Evolutionary conservation across 2,797 vertebrate genomes (phyloP).

Genomic region (Eulemur rubriventer): DNA sequence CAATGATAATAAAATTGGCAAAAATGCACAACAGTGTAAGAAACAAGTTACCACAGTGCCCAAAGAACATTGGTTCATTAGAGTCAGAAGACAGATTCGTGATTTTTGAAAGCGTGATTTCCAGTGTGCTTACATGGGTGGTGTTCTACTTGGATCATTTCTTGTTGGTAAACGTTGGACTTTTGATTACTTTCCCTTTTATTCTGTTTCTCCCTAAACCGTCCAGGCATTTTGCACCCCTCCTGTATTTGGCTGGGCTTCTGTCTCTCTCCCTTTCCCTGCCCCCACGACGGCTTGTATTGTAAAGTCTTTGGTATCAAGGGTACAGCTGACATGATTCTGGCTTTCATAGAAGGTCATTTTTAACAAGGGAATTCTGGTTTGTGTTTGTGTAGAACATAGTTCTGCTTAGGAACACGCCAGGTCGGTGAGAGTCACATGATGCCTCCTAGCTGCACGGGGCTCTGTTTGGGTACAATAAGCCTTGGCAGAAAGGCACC

Average conservation of each 20-base stretch:
- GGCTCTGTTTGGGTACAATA: background rate
- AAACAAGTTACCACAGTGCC: background rate
- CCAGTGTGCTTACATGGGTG: background rate
- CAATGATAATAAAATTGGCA: constrained; percentile 59
- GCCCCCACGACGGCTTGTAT: background rate
- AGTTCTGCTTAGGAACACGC: background rate
- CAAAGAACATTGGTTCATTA: background rate
- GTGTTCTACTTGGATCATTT: background rate
- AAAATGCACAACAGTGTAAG: background rate
- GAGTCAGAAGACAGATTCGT: background rate
- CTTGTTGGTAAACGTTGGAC: background rate
- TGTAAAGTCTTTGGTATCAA: background rate
- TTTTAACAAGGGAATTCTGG: constrained; percentile 35
- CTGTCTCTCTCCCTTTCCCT: background rate
- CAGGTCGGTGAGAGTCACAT: background rate
- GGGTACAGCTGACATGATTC: background rate
- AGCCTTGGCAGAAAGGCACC: background rate
- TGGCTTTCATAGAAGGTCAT: constrained; percentile 49
- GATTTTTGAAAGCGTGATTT: background rate
- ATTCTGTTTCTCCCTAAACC: background rate
- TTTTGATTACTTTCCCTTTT: background rate
- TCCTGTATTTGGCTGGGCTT: background rate
- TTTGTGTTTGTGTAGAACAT: background rate
- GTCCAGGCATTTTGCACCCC: background rate
- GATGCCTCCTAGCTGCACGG: background rate